Evolutionary conservation across 1,140 invertebrate species (phyloP).

Genomic region (Drosophila lacteicornis): DNA sequence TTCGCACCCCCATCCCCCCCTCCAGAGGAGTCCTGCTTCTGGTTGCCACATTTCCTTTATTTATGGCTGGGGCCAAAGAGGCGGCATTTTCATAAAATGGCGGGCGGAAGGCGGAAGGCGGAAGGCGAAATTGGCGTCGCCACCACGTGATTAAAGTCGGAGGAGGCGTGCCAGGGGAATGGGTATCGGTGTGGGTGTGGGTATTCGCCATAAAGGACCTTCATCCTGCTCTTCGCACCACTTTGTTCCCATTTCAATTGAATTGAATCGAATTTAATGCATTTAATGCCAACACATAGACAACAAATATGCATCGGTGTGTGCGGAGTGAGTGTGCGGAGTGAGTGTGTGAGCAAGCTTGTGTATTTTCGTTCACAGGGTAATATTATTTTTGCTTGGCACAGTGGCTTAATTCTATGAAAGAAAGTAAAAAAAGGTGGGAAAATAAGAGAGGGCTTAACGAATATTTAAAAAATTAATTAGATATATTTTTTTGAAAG

Average conservation of each 20-base stretch:
- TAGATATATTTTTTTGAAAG: too few species aligned
- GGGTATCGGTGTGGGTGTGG: too few species aligned
- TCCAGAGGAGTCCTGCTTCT: slow-evolving; percentile 17
- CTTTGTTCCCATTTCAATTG: slow-evolving; percentile 60
- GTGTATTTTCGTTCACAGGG: slow-evolving; percentile 19
- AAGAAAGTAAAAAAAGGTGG: background rate
- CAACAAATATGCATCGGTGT: slow-evolving; percentile 13
- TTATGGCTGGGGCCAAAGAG: slow-evolving; percentile 55
- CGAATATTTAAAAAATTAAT: background rate
- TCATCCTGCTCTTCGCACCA: slow-evolving; percentile 2
- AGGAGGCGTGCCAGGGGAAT: background rate
- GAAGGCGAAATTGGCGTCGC: slow-evolving; percentile 59
- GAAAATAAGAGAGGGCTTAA: too few species aligned
- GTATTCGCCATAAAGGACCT: slow-evolving; percentile 3
- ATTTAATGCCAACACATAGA: slow-evolving; percentile 26
- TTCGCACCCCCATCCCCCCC: slow-evolving; percentile 23
- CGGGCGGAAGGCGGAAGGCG: background rate
- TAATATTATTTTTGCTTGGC: slow-evolving; percentile 22
- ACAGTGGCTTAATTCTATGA: slow-evolving; percentile 17
- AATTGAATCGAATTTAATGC: slow-evolving; percentile 62
- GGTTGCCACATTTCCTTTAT: slow-evolving; percentile 45
- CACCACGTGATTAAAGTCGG: slow-evolving; percentile 62
- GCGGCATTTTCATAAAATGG: slow-evolving; percentile 43
- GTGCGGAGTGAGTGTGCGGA: background rate
- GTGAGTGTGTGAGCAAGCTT: background rate